phyloP scores from a whole-genome alignment of 1,140 invertebrate genomes.

The Cataglyphis hispanica region DNA sequence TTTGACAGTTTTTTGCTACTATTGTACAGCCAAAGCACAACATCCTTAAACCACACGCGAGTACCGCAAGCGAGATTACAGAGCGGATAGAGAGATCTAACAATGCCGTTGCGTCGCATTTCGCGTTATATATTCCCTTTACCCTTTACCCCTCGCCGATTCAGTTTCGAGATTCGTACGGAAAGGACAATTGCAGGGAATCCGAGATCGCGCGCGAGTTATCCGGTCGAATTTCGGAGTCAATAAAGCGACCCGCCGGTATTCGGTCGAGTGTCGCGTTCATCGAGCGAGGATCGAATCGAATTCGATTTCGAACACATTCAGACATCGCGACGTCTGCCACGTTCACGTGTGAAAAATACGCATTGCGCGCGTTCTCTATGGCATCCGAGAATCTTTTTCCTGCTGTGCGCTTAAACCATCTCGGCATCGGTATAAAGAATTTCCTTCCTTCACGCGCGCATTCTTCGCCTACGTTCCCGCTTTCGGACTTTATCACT shows the following conservation, averaged over 20 bases:
- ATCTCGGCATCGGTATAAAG: slow-evolving; percentile 76
- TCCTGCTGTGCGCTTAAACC: slow-evolving; percentile 42
- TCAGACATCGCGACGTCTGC: slow-evolving; percentile 8
- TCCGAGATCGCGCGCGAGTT: slow-evolving; percentile 3
- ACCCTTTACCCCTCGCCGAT: neutral
- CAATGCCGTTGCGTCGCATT: slow-evolving; percentile 22
- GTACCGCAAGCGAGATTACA: slow-evolving; percentile 37
- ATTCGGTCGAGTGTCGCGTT: neutral
- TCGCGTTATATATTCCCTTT: neutral
- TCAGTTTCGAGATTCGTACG: slow-evolving; percentile 16
- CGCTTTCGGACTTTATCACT: slow-evolving; percentile 31
- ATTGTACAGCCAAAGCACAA: no score
- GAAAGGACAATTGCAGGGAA: slow-evolving; percentile 1
- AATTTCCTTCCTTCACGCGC: slow-evolving; percentile 73
- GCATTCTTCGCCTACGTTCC: slow-evolving; percentile 41
- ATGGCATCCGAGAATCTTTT: slow-evolving; percentile 71
- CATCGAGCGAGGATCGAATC: slow-evolving; percentile 1
- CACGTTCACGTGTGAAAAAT: slow-evolving; percentile 58
- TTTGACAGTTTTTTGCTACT: no score
- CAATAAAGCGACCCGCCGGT: slow-evolving; percentile 4
- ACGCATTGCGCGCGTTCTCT: slow-evolving; percentile 41
- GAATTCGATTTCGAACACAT: neutral
- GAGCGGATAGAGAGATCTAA: slow-evolving; percentile 26
- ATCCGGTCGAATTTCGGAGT: slow-evolving; percentile 40
- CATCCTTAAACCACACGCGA: slow-evolving; percentile 32